These are phyloP conservation scores for Thrips palmi DNA, from an alignment of 1,140 invertebrate species.

Conservation along the genomic window DNA sequence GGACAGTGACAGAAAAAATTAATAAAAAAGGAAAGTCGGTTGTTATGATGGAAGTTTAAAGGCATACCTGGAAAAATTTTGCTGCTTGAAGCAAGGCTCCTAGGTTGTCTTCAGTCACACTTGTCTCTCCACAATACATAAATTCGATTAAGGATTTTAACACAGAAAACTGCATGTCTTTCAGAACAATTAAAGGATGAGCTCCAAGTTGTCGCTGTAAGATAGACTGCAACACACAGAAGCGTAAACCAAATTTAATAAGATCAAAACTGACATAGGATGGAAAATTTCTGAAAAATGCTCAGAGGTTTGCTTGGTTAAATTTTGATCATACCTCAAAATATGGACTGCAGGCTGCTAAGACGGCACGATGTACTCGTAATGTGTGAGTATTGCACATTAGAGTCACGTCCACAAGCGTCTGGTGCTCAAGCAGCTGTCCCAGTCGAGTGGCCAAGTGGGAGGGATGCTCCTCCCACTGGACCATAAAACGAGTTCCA, in stretches of 20 bases:
- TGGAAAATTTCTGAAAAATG: conserved; percentile 16
- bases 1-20: not conserved
- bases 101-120: conserved; percentile 29
- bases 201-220: conserved; percentile 31
- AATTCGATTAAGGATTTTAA: conserved; percentile 35
- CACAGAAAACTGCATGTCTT: conserved; percentile 33
- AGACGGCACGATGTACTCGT: conserved; percentile 35
- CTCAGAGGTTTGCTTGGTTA: not conserved
- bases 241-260: conserved; percentile 16
- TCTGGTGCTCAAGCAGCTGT: conserved; percentile 32
- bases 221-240: conserved; percentile 16
- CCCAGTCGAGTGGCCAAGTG: conserved; percentile 32
- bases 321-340: conserved; percentile 27
- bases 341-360: conserved; percentile 40
- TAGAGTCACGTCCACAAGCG: conserved; percentile 35
- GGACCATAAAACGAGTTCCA: conserved; percentile 23
- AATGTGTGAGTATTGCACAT: conserved; percentile 36
- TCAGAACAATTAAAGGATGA: conserved; percentile 32
- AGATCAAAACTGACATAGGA: conserved; percentile 15
- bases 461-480: conserved; percentile 32
- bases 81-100: conserved; percentile 29
- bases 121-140: conserved; percentile 37
- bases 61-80: conserved; percentile 30
- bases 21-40: not conserved
- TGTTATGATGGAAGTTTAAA: conserved; percentile 2